Evolutionary conservation across 2,113 vertebrate genomes (phyloP), one percentile per base, ranked within the genome.

Genomic region (Neolamprologus variostigma): DNA sequence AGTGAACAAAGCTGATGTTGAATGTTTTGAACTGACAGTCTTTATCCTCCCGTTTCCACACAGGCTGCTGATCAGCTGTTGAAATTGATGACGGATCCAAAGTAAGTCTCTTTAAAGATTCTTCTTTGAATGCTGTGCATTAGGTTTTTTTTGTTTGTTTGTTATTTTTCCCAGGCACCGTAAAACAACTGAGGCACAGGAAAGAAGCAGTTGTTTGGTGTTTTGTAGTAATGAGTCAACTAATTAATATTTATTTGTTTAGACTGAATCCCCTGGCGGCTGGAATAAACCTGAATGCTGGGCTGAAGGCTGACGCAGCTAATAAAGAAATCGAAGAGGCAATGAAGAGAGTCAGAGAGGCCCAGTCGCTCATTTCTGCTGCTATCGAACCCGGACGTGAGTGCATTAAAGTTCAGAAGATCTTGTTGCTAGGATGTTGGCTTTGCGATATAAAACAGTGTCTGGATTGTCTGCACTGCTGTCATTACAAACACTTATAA

Each of bases 311-410:
- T 6, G 98, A 99, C 35, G 96, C 98, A 21, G 98, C 98, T 81
- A 98, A 97, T 94, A 99, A 99, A 95, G 98, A 99, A 94, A 99
- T 99, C 31, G 98, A 99, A 94, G 98, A 99, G 93, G 98, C 98
- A 16, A 99, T 99, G 98, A 99, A 99, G 90, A 97, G 98, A 93
- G 98, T 99, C 66, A 92, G 98, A 90, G 98, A 99, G 96, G 98
- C 98, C 89, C 98, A 99, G 96, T 99, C 98, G 0, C 89, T 99
- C 84, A 99, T 99, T 86, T 99, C 98, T 94, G 98, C 98, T 91
- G 98, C 98, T 53, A 99, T 99, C 21, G 98, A 99, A 90, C 98
- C 98, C 86, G 98, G 98, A 87, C 96, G 96, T 98, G 89, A 97
- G 93, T 94, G 21, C 26, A 8, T 26, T 12, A 33, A 57, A 14